A percentile compares a stretch with the other conserved stretches of the same genome.
Conservation (phyloP, 2,888 invertebrate genomes). For the Aleiodes testaceus region DNA sequence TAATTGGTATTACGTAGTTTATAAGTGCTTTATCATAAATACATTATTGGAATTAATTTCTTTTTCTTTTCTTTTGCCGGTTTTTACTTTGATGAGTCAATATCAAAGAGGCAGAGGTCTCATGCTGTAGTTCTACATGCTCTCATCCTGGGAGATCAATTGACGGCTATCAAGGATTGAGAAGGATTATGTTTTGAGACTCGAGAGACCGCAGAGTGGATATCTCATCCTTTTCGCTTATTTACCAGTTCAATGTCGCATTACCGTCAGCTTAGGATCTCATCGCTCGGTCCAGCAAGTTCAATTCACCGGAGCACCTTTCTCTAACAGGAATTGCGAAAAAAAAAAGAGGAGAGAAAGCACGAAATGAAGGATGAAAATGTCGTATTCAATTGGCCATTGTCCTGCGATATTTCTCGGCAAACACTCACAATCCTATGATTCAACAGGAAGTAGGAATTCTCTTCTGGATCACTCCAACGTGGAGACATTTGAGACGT, state of each 20-base stretch:
- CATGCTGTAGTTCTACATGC: constrained; percentile 18
- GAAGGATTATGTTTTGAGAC: constrained; percentile 40
- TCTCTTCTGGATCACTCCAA: not conserved
- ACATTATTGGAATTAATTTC: constrained; percentile 5
- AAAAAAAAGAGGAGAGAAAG: not conserved
- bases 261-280: constrained; percentile 62
- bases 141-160: constrained; percentile 46
- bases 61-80: not conserved
- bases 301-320: constrained; percentile 41
- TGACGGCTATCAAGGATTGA: constrained; percentile 45
- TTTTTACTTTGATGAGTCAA: constrained; percentile 17
- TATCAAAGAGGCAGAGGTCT: constrained; percentile 17
- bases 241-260: constrained; percentile 61
- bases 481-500: constrained; percentile 17
- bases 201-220: constrained; percentile 37
- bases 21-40: constrained; percentile 11
- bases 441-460: constrained; percentile 10
- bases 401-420: constrained; percentile 22
- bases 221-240: constrained; percentile 51
- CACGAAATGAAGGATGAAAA: not conserved
- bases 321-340: constrained; percentile 8
- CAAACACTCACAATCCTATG: constrained; percentile 32
- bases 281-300: constrained; percentile 51
- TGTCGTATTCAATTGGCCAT: constrained; percentile 19
- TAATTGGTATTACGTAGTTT: not conserved